These are phyloP conservation scores for Argyresthia albistria DNA, from an alignment of 2,888 invertebrate genomes.

Conservation along the genomic window DNA sequence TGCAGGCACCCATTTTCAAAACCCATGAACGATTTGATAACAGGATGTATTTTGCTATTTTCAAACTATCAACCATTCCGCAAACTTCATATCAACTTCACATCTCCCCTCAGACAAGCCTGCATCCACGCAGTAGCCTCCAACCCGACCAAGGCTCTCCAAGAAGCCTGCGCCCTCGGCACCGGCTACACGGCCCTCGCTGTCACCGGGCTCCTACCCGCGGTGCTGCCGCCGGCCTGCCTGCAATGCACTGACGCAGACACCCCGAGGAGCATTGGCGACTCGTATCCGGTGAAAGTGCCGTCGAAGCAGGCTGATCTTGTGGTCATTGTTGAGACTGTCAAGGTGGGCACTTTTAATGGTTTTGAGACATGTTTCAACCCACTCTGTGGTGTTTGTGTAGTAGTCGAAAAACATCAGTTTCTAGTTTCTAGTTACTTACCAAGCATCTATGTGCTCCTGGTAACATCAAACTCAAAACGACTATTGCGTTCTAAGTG, in stretches of 20 bases:
- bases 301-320: conserved; percentile 87
- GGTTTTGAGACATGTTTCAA: no score
- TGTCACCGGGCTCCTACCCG: conserved; percentile 67
- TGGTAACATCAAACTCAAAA: no score
- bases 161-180: conserved; percentile 77
- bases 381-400: no score
- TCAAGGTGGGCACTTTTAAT: conserved; percentile 26
- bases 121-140: conserved; percentile 78
- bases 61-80: no score
- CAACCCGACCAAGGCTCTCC: conserved; percentile 40
- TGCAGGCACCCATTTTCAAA: no score
- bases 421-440: no score
- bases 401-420: no score
- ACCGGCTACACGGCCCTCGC: conserved; percentile 79
- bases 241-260: conserved; percentile 68
- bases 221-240: conserved; percentile 77
- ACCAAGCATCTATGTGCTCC: no score
- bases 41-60: no score
- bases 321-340: conserved; percentile 80
- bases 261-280: conserved; percentile 59
- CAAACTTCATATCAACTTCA: not conserved
- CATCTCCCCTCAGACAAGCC: conserved; percentile 67
- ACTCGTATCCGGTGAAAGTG: conserved; percentile 75
- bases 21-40: no score
- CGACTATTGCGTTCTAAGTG: no score